Evolutionary conservation across 2,797 vertebrate species (phyloP), one percentile per base, ranked within the genome.

Genomic region (Cygnus olor): DNA sequence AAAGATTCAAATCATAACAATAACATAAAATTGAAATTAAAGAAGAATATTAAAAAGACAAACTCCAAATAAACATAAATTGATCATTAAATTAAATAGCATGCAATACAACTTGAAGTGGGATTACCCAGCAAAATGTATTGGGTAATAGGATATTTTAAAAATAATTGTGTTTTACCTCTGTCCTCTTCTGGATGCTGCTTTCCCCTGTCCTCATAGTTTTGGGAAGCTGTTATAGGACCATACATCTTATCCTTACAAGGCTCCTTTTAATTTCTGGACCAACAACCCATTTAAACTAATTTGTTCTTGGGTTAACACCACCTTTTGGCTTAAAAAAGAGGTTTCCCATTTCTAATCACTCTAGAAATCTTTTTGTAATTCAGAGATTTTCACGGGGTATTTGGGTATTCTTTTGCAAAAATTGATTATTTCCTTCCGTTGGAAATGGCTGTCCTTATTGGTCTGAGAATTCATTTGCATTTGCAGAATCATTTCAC

Each of bases 131-230:
- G 11, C 4, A 70, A 69, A 74, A 72, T 45, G 1, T 4, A n/a
- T 63, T 53, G 66, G 13, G 11, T 25, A 49, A 34, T 8, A 14
- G 3, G 15, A 27, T 69, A 77, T 15, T 76, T 19, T n/a, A 65
- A 45, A 80, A 77, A 53, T 30, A 86, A 51, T 5, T 63, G 2
- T 68, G 5, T 11, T 86, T 81, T 44, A 34, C 30, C 6, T 72
- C 9, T 24, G 0, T 58, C 5, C 1, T 83, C 28, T 60, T 80
- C 70, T 47, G 5, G 2, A 11, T 80, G n/a, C 8, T 11, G 2
- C 2, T 70, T 61, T 38, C 53, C 30, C 25, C 15, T 32, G 2
- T 2, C 3, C 2, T 0, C 24, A 6, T 7, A 40, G 45, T 7
- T 49, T 27, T 30, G 68, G 44, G n/a, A 70, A 63, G 2, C 2